These are phyloP conservation scores for Arrhopalites spinosus DNA, from an alignment of 2,888 invertebrate species.

Conservation along the genomic window DNA sequence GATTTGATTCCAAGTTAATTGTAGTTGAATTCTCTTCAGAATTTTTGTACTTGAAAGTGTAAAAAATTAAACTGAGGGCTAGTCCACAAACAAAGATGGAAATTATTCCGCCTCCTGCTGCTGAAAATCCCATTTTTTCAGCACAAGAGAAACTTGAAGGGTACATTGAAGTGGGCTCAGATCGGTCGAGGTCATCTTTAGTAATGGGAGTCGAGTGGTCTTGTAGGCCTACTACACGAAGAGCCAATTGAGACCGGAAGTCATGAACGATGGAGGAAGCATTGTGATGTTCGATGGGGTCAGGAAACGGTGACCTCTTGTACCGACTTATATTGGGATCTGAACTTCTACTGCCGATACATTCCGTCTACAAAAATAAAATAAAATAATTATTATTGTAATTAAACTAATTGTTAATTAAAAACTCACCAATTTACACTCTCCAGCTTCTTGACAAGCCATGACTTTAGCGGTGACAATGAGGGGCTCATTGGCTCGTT, in stretches of 20 bases:
- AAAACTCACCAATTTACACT: conserved; percentile 45
- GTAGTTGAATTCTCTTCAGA: not conserved
- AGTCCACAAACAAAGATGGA: conserved; percentile 47
- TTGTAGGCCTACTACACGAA: conserved; percentile 51
- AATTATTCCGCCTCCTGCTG: conserved; percentile 44
- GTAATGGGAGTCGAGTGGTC: conserved; percentile 47
- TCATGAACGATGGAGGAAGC: conserved; percentile 47
- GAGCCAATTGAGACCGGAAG: conserved; percentile 49
- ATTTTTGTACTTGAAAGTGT: conserved; percentile 5
- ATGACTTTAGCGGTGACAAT: conserved; percentile 55
- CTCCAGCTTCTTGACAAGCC: conserved; percentile 53
- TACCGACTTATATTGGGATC: conserved; percentile 35
- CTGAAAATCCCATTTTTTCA: conserved; percentile 51
- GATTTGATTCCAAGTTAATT: too few species aligned
- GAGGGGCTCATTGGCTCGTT: conserved; percentile 54
- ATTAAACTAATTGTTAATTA: not conserved
- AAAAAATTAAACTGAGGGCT: conserved; percentile 39
- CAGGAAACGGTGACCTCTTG: conserved; percentile 35
- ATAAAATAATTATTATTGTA: not conserved
- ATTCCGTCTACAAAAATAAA: conserved; percentile 6
- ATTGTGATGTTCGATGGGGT: conserved; percentile 44
- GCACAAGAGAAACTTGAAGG: conserved; percentile 43
- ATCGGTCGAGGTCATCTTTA: conserved; percentile 38
- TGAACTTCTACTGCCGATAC: conserved; percentile 5
- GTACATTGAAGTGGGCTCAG: not conserved